Base-by-base conservation (phyloP, 2,113 vertebrate genomes). In the Scomber colias region DNA sequence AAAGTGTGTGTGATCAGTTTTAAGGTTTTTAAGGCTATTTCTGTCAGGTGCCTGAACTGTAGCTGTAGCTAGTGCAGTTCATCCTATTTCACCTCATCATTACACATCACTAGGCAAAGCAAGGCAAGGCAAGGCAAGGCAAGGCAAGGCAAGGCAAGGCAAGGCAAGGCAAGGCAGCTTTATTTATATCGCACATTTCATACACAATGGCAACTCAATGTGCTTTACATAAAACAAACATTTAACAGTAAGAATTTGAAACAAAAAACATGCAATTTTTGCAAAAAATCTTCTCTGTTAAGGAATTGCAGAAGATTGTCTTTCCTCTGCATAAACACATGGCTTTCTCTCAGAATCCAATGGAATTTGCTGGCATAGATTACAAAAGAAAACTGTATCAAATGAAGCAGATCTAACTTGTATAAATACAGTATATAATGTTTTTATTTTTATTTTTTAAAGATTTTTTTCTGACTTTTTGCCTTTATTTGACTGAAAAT, bases 261-360 rank as follows among this genome's bases (percentile, higher is more conserved):
- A 27, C 24, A 27, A 27, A 27, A 27, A 27, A 27, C 24, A 27
- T 27, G 24, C 24, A 27, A 27, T 27, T 27, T n/a, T n/a, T n/a
- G n/a, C n/a, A n/a, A n/a, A n/a, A n/a, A n/a, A n/a, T n/a, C 82
- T 82, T 87, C 19, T 54, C 61, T 82, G 27, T 81, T 74, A 63
- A 64, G 54, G 9, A 44, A 44, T 13, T 67, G 46, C 10, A 75
- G 7, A 30, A 65, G 55, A 51, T 14, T 0, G 0, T 75, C 21
- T 55, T 35, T 59, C 11, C n/a, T 17, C 27, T 17, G 19, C 3
- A 71, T 72, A 61, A 73, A 83, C 69, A 78, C 14, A 1, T 59
- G 55, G 11, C 64, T 73, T 68, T 66, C 57, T 78, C 71, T 83
- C 35, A 49, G 21, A 40, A 54, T 70, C 71, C 74, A 54, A 79